Evolutionary conservation across 2,797 vertebrate species (phyloP).

Genomic region (Pipistrellus nathusii): DNA sequence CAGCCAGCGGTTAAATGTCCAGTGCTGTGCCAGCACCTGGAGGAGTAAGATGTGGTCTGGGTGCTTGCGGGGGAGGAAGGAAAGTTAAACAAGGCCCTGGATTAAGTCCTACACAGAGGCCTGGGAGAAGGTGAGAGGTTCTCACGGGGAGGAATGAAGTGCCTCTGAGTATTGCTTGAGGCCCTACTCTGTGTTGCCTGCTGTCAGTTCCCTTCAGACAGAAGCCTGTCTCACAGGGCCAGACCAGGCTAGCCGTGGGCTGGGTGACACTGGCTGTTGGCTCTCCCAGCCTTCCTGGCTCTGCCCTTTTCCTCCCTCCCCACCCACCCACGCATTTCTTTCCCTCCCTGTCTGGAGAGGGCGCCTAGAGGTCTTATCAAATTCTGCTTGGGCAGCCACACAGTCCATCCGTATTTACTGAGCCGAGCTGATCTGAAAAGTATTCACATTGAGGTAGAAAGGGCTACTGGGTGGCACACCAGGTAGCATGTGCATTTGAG

Average conservation of each 20-base stretch:
- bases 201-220: neutral
- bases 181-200: neutral
- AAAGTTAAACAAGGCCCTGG: slow-evolving; percentile 1
- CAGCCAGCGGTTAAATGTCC: neutral
- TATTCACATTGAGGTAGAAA: neutral
- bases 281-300: neutral
- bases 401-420: neutral
- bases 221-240: slow-evolving; percentile 32
- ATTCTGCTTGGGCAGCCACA: neutral
- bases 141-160: neutral
- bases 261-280: neutral
- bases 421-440: neutral
- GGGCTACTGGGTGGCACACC: neutral
- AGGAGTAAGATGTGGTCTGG: neutral
- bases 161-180: neutral
- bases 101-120: neutral
- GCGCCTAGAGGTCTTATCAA: neutral
- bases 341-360: slow-evolving; percentile 15
- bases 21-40: neutral
- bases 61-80: slow-evolving; percentile 46
- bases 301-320: slow-evolving; percentile 22
- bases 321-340: neutral
- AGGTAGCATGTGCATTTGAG: neutral
- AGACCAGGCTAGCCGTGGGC: slow-evolving; percentile 14
- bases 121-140: neutral